Evolutionary conservation across 2,888 invertebrate genomes (phyloP).

Genomic region (Hypolimnas misippus): DNA sequence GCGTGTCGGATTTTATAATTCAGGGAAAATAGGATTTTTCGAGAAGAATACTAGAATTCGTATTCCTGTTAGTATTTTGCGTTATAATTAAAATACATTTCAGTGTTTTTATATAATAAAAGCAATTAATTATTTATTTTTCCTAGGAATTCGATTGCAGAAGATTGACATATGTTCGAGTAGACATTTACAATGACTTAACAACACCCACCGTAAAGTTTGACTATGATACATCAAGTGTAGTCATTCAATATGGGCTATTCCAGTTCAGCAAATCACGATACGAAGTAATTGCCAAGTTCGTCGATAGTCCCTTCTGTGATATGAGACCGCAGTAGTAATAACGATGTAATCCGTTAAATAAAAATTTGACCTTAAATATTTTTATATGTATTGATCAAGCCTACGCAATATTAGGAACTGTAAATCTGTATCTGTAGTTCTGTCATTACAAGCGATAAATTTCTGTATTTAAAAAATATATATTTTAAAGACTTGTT

Average conservation of each 20-base stretch:
- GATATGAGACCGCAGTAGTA: not conserved
- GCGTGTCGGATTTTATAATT: not conserved
- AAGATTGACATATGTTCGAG: conserved; percentile 3
- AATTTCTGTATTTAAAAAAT: too few relatives aligned
- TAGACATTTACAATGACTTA: not conserved
- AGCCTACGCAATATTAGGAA: too few relatives aligned
- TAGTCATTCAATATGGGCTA: not conserved
- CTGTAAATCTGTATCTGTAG: too few relatives aligned
- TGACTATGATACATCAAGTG: not conserved
- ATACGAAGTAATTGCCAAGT: not conserved
- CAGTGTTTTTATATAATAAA: too few relatives aligned
- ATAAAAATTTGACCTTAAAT: too few relatives aligned
- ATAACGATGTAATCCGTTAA: not conserved
- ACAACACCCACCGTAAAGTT: not conserved
- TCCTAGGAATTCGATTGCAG: too few relatives aligned
- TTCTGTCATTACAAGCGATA: too few relatives aligned
- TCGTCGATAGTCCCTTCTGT: not conserved
- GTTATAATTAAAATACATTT: too few relatives aligned
- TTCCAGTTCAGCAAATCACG: not conserved
- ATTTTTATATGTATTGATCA: too few relatives aligned
- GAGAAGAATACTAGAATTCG: not conserved
- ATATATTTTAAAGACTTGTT: too few relatives aligned
- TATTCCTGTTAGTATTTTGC: not conserved
- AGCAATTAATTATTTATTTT: too few relatives aligned
- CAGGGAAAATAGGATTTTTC: not conserved